A percentile compares a stretch with the other conserved stretches of the same genome.
Conservation (phyloP, 2,797 vertebrate genomes). For the Liasis olivaceus region DNA sequence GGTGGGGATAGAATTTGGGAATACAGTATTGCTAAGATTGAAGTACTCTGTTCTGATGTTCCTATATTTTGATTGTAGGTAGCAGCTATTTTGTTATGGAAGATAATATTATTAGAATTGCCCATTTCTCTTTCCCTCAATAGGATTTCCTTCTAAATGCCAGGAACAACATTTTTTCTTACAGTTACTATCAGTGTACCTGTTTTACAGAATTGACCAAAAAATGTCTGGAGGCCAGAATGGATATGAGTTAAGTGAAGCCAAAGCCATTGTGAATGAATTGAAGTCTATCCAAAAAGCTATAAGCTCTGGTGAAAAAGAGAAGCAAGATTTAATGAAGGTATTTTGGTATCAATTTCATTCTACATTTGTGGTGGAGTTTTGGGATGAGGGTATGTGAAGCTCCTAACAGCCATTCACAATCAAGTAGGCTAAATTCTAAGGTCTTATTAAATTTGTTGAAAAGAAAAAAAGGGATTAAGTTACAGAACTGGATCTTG, state of each 20-base stretch:
- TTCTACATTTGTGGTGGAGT: not conserved
- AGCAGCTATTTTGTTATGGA: not conserved
- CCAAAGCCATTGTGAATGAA: constrained; percentile 83
- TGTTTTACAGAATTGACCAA: constrained; percentile 80
- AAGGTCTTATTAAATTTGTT: not conserved
- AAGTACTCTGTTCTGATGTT: not conserved
- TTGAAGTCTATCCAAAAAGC: constrained; percentile 82
- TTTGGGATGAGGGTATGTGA: not conserved
- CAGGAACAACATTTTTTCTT: constrained; percentile 19
- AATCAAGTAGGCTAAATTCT: not conserved
- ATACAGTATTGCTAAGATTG: not conserved
- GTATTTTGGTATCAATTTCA: constrained; percentile 58
- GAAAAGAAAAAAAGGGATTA: not conserved
- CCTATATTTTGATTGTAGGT: not conserved
- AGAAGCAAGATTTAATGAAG: constrained; percentile 85
- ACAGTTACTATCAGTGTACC: constrained; percentile 6
- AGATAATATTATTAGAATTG: not conserved
- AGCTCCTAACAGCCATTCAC: not conserved
- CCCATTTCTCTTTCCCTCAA: not conserved
- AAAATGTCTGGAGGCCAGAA: constrained; percentile 85
- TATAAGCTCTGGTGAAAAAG: constrained; percentile 82
- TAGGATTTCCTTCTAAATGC: constrained; percentile 27
- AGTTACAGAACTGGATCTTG: not conserved
- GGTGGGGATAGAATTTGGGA: not conserved
- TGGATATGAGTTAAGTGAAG: constrained; percentile 81